Evolutionary conservation across 2,113 vertebrate genomes (phyloP).

Genomic region (Synodontis membranacea): DNA sequence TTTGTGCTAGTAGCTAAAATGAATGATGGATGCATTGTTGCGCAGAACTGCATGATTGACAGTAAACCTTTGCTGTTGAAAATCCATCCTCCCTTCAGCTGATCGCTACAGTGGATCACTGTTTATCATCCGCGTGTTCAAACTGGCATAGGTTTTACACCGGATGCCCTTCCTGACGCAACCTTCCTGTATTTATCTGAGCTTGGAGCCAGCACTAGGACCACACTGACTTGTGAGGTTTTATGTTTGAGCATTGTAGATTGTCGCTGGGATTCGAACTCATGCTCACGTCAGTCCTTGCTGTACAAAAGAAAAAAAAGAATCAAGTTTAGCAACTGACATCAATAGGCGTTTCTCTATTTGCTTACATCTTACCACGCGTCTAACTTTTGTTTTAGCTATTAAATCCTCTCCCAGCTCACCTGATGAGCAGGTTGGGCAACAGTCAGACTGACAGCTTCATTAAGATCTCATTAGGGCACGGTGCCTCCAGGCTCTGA

Average conservation of each 20-base stretch:
- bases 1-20: background rate
- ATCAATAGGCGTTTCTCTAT: background rate
- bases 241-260: no score
- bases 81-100: no score
- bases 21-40: background rate
- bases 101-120: no score
- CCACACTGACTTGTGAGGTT: no score
- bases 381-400: background rate
- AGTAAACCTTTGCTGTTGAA: no score
- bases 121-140: no score
- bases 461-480: slow-evolving; percentile 69
- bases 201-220: no score
- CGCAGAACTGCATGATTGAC: background rate
- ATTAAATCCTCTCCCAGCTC: slow-evolving; percentile 1
- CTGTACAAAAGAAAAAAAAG: background rate
- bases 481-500: slow-evolving; percentile 55
- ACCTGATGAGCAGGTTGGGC: slow-evolving; percentile 26
- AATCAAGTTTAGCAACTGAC: slow-evolving; percentile 13
- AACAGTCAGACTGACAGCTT: slow-evolving; percentile 65
- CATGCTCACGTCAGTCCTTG: background rate
- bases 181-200: no score
- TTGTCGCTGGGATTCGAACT: no score
- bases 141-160: no score
- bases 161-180: no score
- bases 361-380: background rate